These are phyloP conservation scores for Meteorus cinctellus DNA, from an alignment of 2,888 invertebrate species.

Conservation along the genomic window DNA sequence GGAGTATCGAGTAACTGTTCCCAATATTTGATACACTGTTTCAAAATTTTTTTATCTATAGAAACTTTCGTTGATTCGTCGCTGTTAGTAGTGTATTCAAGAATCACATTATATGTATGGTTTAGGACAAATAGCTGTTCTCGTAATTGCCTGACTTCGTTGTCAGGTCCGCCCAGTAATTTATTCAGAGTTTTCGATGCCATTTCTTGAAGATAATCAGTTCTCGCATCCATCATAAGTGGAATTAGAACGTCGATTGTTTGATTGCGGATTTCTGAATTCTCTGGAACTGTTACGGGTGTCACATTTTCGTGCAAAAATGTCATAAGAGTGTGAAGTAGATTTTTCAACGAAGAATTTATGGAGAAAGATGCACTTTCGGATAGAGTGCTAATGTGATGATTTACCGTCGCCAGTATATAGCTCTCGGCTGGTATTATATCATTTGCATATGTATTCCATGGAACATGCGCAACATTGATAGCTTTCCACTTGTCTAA, in stretches of 20 bases:
- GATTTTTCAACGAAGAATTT: slow-evolving; percentile 79
- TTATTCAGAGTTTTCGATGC: slow-evolving; percentile 79
- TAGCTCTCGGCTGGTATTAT: slow-evolving; percentile 90
- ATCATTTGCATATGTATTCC: slow-evolving; percentile 83
- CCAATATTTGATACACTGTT: slow-evolving; percentile 87
- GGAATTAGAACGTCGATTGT: slow-evolving; percentile 83
- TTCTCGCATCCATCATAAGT: slow-evolving; percentile 84
- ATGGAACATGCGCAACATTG: slow-evolving; percentile 76
- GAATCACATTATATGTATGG: slow-evolving; percentile 81
- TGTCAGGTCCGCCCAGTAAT: slow-evolving; percentile 78
- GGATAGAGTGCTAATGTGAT: slow-evolving; percentile 80
- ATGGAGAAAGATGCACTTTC: slow-evolving; percentile 76
- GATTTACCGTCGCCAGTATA: slow-evolving; percentile 83
- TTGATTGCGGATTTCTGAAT: slow-evolving; percentile 78
- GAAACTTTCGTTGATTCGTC: slow-evolving; percentile 68
- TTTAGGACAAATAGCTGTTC: slow-evolving; percentile 80
- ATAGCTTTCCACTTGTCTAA: slow-evolving; percentile 79
- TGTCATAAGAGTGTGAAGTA: slow-evolving; percentile 79
- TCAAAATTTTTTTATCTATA: slow-evolving; percentile 79
- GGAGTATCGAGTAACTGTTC: slow-evolving; percentile 89
- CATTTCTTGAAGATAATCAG: slow-evolving; percentile 82
- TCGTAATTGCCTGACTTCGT: slow-evolving; percentile 79
- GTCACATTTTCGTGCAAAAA: slow-evolving; percentile 79
- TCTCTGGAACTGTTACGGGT: slow-evolving; percentile 76
- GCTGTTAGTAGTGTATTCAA: slow-evolving; percentile 76